Conservation (phyloP, 2,113 vertebrate species). For the Polyodon spathula region DNA sequence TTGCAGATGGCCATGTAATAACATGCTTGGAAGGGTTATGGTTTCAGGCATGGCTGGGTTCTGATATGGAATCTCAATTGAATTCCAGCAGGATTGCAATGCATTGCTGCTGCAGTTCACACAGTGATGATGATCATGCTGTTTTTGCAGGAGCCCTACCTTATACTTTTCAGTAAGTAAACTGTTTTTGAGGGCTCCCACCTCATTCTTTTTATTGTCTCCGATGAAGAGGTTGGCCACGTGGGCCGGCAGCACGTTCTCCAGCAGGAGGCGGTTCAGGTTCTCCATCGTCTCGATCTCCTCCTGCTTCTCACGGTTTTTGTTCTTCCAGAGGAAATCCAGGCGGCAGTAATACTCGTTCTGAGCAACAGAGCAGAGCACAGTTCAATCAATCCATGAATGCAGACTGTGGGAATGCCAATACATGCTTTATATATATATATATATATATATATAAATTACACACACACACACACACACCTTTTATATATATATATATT, state of each 20-base stretch:
- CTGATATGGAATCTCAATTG: too few relatives aligned
- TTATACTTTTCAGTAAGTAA: slow-evolving; percentile 39
- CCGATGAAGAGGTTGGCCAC: slow-evolving; percentile 90
- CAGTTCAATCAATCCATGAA: not conserved
- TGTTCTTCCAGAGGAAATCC: slow-evolving; percentile 88
- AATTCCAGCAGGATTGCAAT: too few relatives aligned
- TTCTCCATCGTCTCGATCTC: slow-evolving; percentile 96
- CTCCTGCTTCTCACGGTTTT: slow-evolving; percentile 88
- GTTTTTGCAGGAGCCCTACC: slow-evolving; percentile 25
- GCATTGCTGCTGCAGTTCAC: too few relatives aligned
- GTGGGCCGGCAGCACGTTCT: slow-evolving; percentile 91
- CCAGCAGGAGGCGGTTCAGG: slow-evolving; percentile 86
- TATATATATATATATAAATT: too few relatives aligned
- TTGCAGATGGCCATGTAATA: too few relatives aligned
- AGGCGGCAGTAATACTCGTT: slow-evolving; percentile 85
- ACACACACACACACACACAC: too few relatives aligned
- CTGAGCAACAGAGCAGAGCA: slow-evolving; percentile 37
- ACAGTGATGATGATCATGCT: not conserved
- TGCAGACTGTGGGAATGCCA: not conserved
- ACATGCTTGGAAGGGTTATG: too few relatives aligned
- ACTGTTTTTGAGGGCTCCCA: slow-evolving; percentile 39
- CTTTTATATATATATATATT: too few relatives aligned
- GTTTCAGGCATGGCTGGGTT: too few relatives aligned
- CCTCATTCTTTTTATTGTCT: slow-evolving; percentile 89
- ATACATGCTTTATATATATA: too few relatives aligned